Base-by-base conservation (phyloP, 2,113 vertebrate species). In the Neogobius melanostomus region DNA sequence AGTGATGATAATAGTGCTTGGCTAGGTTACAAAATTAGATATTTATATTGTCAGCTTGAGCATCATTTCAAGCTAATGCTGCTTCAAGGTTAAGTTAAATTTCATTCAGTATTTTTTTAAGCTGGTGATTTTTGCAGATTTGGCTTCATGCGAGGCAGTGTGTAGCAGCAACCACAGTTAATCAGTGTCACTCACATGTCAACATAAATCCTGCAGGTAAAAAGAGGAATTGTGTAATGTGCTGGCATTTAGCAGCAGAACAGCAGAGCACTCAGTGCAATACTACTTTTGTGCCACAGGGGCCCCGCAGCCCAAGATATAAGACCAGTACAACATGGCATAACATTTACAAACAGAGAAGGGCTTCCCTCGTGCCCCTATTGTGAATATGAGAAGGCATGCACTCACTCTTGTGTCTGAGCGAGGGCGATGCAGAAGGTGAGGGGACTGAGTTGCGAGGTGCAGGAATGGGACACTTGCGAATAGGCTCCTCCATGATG, bases 371-470 rank as follows among this genome's bases (percentile, higher is more conserved):
- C 11, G 12, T 14, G 42, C 44, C 4, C 36, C 42, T 61, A 61
- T 61, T 44, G 0, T 61, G 59, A 44, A 43, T 61, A n/a, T 50
- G 8, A 16, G 2, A 11, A 1, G 9, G 4, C 56, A 44, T 64
- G 49, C 59, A 76, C 94, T 95, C 92, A 98, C 96, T 95, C 92
- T 97, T 98, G 85, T 93, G 94, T 85, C 92, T 94, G 84, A 94
- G 94, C 69, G 94, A 94, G 0, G 95, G 93, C 71, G 95, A 96
- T 68, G 92, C 91, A 12, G 86, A 92, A 64, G 95, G 95, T 12
- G 95, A 94, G 48, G 94, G 89, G 83, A 95, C 51, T 0, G 91
- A 94, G 60, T 93, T 92, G 62, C 95, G 94, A 74, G 95, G 95
- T 10, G 93, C 88, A 45, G 93, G 89, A 57, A 93, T 47, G 17